These are phyloP conservation scores for Haplotaxodon microlepis DNA, from an alignment of 2,113 vertebrate species.

Conservation along the genomic window DNA sequence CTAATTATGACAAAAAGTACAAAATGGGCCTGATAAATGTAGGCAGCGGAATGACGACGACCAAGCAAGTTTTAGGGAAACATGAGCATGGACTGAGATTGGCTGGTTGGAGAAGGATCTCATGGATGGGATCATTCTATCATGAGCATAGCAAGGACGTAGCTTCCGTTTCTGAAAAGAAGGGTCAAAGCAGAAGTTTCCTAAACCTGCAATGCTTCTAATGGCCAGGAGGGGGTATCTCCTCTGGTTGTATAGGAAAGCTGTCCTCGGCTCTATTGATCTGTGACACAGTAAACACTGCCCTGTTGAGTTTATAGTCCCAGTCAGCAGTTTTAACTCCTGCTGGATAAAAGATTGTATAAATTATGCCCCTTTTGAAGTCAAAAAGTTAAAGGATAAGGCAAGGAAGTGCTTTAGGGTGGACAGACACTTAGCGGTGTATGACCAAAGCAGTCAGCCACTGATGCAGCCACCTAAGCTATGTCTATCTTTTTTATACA, in stretches of 20 bases:
- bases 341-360: background rate
- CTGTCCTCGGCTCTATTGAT: background rate
- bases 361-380: background rate
- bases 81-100: background rate
- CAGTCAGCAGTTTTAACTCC: background rate
- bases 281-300: background rate
- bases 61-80: background rate
- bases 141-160: background rate
- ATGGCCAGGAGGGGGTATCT: background rate
- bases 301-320: background rate
- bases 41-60: background rate
- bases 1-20: background rate
- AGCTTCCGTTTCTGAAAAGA: background rate
- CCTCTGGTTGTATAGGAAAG: background rate
- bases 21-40: background rate
- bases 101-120: background rate
- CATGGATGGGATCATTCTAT: background rate
- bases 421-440: background rate
- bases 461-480: background rate
- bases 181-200: background rate
- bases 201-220: background rate
- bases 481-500: background rate
- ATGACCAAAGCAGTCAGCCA: background rate
- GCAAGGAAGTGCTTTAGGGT: background rate
- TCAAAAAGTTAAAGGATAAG: background rate